A percentile compares a stretch with the other conserved stretches of the same genome.
Evolutionary conservation across 2,113 vertebrate species (phyloP).

Genomic region (Notarius lentiginosus): DNA sequence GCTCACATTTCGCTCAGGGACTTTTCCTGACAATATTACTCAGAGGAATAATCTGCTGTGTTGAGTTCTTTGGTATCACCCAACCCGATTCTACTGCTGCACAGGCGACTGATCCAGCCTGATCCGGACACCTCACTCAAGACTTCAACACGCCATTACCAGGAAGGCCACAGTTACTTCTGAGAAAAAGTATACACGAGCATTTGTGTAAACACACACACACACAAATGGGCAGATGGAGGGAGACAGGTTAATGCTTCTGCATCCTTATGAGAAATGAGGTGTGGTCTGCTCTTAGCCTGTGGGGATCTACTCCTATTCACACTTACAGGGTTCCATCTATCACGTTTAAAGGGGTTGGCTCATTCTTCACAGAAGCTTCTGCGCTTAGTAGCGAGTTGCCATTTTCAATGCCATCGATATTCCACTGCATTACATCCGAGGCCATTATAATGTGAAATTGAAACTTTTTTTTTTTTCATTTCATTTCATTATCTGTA

Average conservation of each 20-base stretch:
- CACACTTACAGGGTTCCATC: conserved; percentile 27
- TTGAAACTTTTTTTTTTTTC: too few relatives aligned
- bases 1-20: conserved; percentile 74
- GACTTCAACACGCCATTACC: conserved; percentile 21
- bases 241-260: conserved; percentile 13
- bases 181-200: conserved; percentile 3
- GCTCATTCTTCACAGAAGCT: too few relatives aligned
- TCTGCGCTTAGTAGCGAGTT: too few relatives aligned
- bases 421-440: too few relatives aligned
- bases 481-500: too few relatives aligned
- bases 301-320: conserved; percentile 25
- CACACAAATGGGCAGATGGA: conserved; percentile 23
- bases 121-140: conserved; percentile 9
- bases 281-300: conserved; percentile 34
- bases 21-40: conserved; percentile 68
- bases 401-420: too few relatives aligned
- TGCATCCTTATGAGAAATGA: conserved; percentile 21
- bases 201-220: neutral
- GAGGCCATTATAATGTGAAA: too few relatives aligned
- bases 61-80: conserved; percentile 49
- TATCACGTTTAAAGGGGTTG: conserved; percentile 15
- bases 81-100: conserved; percentile 31
- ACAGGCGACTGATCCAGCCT: conserved; percentile 31
- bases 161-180: conserved; percentile 40
- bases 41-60: conserved; percentile 51